Percentiles rank a stretch among this genome's conserved stretches.
These are phyloP conservation scores for Leptinotarsa tumamoca DNA, from an alignment of 2,888 invertebrate species.

Conservation along the genomic window DNA sequence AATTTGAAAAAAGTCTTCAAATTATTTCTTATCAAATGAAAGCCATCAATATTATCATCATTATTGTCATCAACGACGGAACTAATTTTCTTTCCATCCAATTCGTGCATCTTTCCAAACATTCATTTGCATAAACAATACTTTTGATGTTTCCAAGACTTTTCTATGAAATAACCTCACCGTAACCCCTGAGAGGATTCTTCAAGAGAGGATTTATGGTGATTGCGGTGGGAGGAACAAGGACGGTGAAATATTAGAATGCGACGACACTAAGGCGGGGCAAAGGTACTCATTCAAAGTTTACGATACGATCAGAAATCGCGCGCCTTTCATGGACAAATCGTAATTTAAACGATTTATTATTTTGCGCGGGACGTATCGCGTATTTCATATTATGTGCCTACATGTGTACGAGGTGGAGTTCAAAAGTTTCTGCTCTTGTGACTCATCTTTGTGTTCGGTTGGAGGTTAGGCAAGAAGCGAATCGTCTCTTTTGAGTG, in stretches of 20 bases:
- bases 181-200: slow-evolving; percentile 8
- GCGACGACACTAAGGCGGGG: slow-evolving; percentile 48
- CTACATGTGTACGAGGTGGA: slow-evolving; percentile 12
- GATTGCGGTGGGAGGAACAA: slow-evolving; percentile 48
- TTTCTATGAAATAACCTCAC: slow-evolving; percentile 14
- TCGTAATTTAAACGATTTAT: slow-evolving; percentile 53
- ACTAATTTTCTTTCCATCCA: neutral
- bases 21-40: no score
- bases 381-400: slow-evolving; percentile 44
- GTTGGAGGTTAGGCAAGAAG: neutral
- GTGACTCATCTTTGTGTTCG: neutral
- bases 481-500: no score
- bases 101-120: neutral
- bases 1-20: no score
- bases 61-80: neutral
- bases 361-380: slow-evolving; percentile 48
- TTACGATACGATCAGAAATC: slow-evolving; percentile 46
- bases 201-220: slow-evolving; percentile 44
- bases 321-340: slow-evolving; percentile 48
- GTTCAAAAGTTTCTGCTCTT: neutral
- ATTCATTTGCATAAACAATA: slow-evolving; percentile 4
- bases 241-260: slow-evolving; percentile 50
- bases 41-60: neutral
- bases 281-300: slow-evolving; percentile 41
- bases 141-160: slow-evolving; percentile 9